phyloP scores from a whole-genome alignment of 2,888 invertebrate genomes.

The Hedya salicella region DNA sequence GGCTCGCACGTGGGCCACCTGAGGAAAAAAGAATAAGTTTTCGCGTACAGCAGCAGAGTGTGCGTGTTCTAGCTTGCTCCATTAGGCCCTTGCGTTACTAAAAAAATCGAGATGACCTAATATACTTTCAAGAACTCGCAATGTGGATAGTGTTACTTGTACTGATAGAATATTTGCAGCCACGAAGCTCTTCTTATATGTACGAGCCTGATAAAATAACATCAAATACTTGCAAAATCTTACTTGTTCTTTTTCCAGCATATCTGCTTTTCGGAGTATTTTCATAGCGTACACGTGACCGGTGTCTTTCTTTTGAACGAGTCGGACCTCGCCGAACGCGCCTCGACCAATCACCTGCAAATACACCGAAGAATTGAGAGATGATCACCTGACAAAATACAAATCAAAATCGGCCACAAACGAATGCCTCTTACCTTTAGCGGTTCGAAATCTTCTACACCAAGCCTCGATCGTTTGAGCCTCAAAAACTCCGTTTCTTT shows the following conservation, averaged over 20 bases:
- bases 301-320: slow-evolving; percentile 99
- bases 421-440: slow-evolving; percentile 89
- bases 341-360: slow-evolving; percentile 91
- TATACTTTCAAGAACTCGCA: too few species aligned
- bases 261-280: slow-evolving; percentile 98
- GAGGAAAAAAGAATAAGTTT: not conserved
- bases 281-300: slow-evolving; percentile 99
- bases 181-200: too few species aligned
- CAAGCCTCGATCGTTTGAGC: slow-evolving; percentile 96
- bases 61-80: too few species aligned
- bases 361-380: not conserved
- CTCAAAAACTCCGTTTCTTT: slow-evolving; percentile 99
- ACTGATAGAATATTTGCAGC: too few species aligned
- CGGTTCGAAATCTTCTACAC: slow-evolving; percentile 99
- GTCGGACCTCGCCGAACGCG: slow-evolving; percentile 96
- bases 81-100: too few species aligned
- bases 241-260: slow-evolving; percentile 99
- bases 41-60: too few species aligned
- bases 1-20: slow-evolving; percentile 97
- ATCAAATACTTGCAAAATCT: too few species aligned
- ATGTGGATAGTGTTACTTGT: too few species aligned
- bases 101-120: too few species aligned
- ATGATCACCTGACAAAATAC: not conserved
- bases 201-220: too few species aligned
- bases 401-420: not conserved